Conservation (phyloP, 1,140 invertebrate species). For the Pomacea maculata region DNA sequence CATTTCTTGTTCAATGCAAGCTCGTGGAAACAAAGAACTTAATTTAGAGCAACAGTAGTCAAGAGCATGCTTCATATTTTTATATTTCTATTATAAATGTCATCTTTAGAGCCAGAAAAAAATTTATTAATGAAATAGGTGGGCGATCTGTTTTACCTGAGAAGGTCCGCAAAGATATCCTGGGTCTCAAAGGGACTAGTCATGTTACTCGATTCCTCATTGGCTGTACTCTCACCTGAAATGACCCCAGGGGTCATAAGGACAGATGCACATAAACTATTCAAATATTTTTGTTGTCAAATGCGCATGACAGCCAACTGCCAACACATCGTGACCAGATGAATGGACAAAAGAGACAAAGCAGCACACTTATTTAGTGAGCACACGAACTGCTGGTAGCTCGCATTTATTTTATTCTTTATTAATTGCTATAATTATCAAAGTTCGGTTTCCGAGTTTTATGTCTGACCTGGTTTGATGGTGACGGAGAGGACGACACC, state of each 20-base stretch:
- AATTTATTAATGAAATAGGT: too few species aligned
- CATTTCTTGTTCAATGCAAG: too few species aligned
- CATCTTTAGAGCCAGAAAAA: too few species aligned
- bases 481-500: conserved; percentile 85
- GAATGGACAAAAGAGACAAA: too few species aligned
- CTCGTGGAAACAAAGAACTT: not conserved
- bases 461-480: conserved; percentile 79
- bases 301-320: not conserved
- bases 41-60: too few species aligned
- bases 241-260: not conserved
- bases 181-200: conserved; percentile 53
- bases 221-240: not conserved
- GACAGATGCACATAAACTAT: not conserved
- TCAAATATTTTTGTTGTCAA: not conserved
- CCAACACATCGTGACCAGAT: too few species aligned
- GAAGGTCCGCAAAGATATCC: conserved; percentile 69
- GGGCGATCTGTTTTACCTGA: conserved; percentile 31
- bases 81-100: too few species aligned
- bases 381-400: too few species aligned
- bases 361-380: too few species aligned
- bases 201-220: not conserved
- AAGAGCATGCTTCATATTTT: too few species aligned
- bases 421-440: too few species aligned
- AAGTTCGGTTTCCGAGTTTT: not conserved
- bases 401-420: too few species aligned